These are phyloP conservation scores for Drosophila peninsularis DNA, from an alignment of 2,888 invertebrate species.

Conservation along the genomic window DNA sequence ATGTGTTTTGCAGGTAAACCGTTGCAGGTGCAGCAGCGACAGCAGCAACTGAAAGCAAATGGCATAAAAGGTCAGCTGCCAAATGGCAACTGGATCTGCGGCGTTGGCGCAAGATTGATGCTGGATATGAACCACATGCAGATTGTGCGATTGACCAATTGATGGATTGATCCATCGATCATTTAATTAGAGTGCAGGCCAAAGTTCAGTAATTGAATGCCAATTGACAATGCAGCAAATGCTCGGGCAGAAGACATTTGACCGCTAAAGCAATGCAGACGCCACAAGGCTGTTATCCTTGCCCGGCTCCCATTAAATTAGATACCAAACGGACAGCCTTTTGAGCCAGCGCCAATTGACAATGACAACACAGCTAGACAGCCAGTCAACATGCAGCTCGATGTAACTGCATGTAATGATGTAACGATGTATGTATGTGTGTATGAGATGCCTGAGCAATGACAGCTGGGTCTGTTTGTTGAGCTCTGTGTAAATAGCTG, in stretches of 20 bases:
- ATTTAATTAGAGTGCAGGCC: slow-evolving; percentile 43
- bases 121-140: slow-evolving; percentile 14
- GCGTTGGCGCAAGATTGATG: slow-evolving; percentile 52
- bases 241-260: slow-evolving; percentile 21
- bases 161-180: slow-evolving; percentile 50
- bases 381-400: slow-evolving; percentile 4
- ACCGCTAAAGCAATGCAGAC: slow-evolving; percentile 11
- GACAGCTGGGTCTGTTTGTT: neutral
- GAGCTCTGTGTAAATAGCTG: neutral
- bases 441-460: neutral
- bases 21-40: neutral
- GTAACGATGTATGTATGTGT: neutral
- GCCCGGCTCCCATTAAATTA: slow-evolving; percentile 17
- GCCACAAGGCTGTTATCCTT: slow-evolving; percentile 14
- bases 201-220: slow-evolving; percentile 36
- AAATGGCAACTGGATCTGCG: slow-evolving; percentile 25
- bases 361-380: slow-evolving; percentile 13
- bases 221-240: slow-evolving; percentile 42
- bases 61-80: slow-evolving; percentile 46
- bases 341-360: slow-evolving; percentile 23
- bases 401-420: neutral
- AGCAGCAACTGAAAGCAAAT: slow-evolving; percentile 26
- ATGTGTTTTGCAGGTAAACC: neutral
- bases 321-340: neutral
- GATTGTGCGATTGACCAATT: slow-evolving; percentile 29